A percentile compares a stretch with the other conserved stretches of the same genome.
These are phyloP conservation scores for Coracopsis vasa DNA, from an alignment of 2,113 vertebrate species.

Conservation along the genomic window DNA sequence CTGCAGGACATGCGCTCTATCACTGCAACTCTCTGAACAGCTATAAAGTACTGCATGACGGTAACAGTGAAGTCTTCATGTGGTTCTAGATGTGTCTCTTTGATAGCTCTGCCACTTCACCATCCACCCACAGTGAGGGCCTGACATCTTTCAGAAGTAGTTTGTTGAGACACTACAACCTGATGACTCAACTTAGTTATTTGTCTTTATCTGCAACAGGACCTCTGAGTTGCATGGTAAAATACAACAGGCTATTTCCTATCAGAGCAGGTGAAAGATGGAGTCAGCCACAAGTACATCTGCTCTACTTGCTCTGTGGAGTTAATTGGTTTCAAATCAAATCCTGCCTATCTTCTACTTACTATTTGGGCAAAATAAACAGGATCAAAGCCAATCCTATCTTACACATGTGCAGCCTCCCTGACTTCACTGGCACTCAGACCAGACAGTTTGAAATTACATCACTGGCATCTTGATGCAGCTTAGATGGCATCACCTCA, in stretches of 20 bases:
- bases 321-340: neutral
- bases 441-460: conserved; percentile 64
- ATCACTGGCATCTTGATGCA: conserved; percentile 23
- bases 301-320: neutral
- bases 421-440: neutral
- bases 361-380: neutral
- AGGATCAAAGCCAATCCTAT: neutral
- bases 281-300: neutral
- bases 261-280: neutral
- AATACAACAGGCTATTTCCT: neutral
- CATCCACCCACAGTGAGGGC: neutral
- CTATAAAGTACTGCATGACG: neutral
- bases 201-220: neutral
- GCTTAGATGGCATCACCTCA: conserved; percentile 21
- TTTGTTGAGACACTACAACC: neutral
- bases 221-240: neutral
- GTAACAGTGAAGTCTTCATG: neutral
- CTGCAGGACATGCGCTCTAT: neutral
- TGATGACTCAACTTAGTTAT: neutral
- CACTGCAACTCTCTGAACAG: neutral
- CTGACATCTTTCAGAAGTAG: conserved; percentile 1
- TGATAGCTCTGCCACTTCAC: neutral
- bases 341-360: neutral
- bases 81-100: neutral
- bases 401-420: neutral